A percentile compares a stretch with the other conserved stretches of the same genome.
These are phyloP conservation scores for Baccha elongata DNA, from an alignment of 2,888 invertebrate species.

Conservation along the genomic window DNA sequence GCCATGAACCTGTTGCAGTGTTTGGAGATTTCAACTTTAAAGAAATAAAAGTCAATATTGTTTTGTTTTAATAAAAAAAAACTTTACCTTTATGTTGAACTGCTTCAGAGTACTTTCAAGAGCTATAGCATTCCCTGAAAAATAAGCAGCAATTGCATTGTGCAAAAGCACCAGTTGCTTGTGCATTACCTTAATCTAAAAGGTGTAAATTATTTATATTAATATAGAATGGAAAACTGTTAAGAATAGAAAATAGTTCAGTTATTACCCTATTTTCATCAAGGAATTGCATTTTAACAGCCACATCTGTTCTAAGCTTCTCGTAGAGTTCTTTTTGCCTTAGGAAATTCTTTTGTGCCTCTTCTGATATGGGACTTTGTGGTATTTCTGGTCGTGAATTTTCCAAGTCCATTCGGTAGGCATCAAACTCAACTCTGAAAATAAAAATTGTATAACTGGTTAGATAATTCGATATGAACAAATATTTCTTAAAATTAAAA, in stretches of 20 bases:
- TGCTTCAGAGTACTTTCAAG: slow-evolving; percentile 96
- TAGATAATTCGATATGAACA: too few relatives aligned
- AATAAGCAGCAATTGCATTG: slow-evolving; percentile 98
- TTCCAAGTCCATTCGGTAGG: slow-evolving; percentile 97
- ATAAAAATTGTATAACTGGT: too few relatives aligned
- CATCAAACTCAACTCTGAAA: slow-evolving; percentile 96
- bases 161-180: slow-evolving; percentile 97
- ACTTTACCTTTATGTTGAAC: slow-evolving; percentile 92
- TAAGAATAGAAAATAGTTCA: neutral
- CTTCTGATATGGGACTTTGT: slow-evolving; percentile 87
- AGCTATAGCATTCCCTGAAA: slow-evolving; percentile 97
- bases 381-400: slow-evolving; percentile 85
- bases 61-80: neutral
- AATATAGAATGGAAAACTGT: too few relatives aligned
- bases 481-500: too few relatives aligned
- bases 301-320: slow-evolving; percentile 95
- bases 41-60: slow-evolving; percentile 8
- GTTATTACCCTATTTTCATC: slow-evolving; percentile 94
- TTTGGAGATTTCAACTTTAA: slow-evolving; percentile 87
- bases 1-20: slow-evolving; percentile 90
- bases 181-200: slow-evolving; percentile 99
- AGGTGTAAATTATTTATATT: neutral
- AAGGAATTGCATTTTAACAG: slow-evolving; percentile 96
- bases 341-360: slow-evolving; percentile 91
- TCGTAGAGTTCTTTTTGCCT: slow-evolving; percentile 95